phyloP scores from a whole-genome alignment of 2,113 vertebrate species.

The Crotophaga sulcirostris region DNA sequence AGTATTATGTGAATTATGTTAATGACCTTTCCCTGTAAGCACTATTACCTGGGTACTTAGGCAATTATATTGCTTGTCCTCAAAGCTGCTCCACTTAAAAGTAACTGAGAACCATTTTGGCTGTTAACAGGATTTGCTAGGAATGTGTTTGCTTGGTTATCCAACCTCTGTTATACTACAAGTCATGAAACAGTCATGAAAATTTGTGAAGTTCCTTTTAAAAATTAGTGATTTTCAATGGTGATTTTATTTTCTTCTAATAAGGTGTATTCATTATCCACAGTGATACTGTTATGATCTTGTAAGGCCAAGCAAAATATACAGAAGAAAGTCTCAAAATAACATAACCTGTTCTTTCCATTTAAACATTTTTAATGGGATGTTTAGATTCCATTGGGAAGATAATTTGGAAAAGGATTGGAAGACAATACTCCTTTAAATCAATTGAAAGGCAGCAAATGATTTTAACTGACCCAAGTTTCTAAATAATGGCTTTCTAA shows the following conservation, averaged over 20 bases:
- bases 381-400: background rate
- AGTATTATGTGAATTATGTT: background rate
- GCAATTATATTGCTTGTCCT: background rate
- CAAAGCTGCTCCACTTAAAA: background rate
- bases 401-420: background rate
- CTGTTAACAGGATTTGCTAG: background rate
- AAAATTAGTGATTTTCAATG: background rate
- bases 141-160: background rate
- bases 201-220: background rate
- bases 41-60: background rate
- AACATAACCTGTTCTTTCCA: background rate
- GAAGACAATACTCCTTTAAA: background rate
- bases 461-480: background rate
- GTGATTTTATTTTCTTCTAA: background rate
- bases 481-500: background rate
- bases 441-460: background rate
- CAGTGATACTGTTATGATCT: background rate
- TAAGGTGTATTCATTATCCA: background rate
- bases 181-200: fast-evolving
- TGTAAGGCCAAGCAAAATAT: background rate
- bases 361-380: background rate
- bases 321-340: background rate
- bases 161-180: background rate
- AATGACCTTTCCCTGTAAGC: background rate
- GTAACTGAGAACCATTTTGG: background rate